phyloP scores from a whole-genome alignment of 2,888 invertebrate genomes.

The Oconnorella tubifera region DNA sequence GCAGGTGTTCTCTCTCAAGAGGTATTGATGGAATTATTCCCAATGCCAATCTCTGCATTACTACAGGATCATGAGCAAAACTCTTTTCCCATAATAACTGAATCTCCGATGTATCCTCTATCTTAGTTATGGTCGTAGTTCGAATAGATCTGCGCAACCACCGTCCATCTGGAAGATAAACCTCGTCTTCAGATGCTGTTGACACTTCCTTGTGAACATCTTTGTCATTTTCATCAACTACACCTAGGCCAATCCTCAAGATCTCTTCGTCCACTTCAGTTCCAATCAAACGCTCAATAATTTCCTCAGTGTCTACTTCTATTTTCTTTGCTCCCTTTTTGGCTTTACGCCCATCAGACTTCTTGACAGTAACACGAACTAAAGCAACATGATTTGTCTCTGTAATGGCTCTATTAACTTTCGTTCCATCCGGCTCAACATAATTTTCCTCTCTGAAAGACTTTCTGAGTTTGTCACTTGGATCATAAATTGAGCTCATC shows the following conservation, averaged over 20 bases:
- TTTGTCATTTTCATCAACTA: neutral
- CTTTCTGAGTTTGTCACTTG: neutral
- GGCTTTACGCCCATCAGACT: neutral
- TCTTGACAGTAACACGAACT: neutral
- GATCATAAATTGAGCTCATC: too few relatives aligned
- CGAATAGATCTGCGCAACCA: neutral
- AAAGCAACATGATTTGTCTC: neutral
- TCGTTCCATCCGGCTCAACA: neutral
- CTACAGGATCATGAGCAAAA: too few relatives aligned
- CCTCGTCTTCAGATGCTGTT: neutral
- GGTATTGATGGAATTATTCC: neutral
- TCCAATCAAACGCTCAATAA: neutral
- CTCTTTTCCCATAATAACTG: too few relatives aligned
- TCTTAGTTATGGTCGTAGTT: too few relatives aligned
- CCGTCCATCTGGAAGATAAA: neutral
- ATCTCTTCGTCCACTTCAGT: neutral
- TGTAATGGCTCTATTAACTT: neutral
- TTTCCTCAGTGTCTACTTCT: too few relatives aligned
- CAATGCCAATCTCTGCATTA: too few relatives aligned
- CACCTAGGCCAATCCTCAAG: neutral
- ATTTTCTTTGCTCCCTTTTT: too few relatives aligned
- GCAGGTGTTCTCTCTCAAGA: neutral
- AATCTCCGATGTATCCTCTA: too few relatives aligned
- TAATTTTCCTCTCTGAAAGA: neutral
- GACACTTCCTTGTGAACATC: neutral